Conservation (phyloP, 2,113 vertebrate genomes). For the Probosciger aterrimus region DNA sequence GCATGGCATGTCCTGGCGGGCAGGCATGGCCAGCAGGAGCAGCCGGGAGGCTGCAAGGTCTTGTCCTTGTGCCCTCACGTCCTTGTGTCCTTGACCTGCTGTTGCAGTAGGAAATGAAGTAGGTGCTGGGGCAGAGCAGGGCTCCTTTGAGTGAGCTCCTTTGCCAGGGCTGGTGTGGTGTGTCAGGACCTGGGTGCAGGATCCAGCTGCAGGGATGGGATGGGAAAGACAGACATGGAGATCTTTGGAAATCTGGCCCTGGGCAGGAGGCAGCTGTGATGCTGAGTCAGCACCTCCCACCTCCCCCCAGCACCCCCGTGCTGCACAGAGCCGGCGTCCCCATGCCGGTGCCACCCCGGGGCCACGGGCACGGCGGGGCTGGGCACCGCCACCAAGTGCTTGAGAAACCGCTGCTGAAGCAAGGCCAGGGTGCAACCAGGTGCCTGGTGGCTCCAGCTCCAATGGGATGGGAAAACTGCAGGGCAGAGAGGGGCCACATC, state of each 20-base stretch:
- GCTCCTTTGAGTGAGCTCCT: background rate
- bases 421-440: background rate
- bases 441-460: background rate
- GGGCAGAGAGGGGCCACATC: background rate
- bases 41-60: background rate
- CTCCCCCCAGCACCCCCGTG: background rate
- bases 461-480: accelerated
- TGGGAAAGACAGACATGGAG: background rate
- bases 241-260: background rate
- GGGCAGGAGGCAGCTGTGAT: background rate
- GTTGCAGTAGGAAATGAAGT: background rate
- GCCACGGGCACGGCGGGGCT: accelerated
- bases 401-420: background rate
- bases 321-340: accelerated
- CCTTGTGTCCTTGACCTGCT: background rate
- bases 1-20: background rate
- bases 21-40: background rate
- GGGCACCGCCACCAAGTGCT: background rate
- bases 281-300: background rate
- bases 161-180: background rate
- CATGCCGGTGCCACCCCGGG: background rate
- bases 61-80: background rate
- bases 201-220: background rate
- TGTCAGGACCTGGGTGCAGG: accelerated
- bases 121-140: background rate